Evolutionary conservation across 2,113 vertebrate species (phyloP), one percentile per base, ranked within the genome.

Genomic region (Prunella fulvescens): DNA sequence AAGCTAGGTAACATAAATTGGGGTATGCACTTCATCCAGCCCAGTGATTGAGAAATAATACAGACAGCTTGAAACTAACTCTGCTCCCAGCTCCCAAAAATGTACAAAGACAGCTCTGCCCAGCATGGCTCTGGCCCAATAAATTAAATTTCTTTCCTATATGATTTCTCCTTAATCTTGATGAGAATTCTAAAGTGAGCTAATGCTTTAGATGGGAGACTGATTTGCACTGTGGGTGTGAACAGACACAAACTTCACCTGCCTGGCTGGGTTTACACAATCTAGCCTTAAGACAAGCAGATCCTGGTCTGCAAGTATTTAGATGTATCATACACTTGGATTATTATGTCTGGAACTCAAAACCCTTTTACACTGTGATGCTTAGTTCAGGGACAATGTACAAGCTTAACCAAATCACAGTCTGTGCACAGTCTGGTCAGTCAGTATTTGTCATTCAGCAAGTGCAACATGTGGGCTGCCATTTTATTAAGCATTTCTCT

Each of bases 311-410:
- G 81, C 31, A 25, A n/a, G 48, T 39, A 92, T 48, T 81, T 86
- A 35, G 31, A 85, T 95, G 70, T 93, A 86, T 96, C 76, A 39
- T 89, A 89, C 14, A 84, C 50, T 78, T 79, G 76, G 97, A 97
- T 98, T 98, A 96, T 96, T 90, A 73, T 97, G 98, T 98, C 98
- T 98, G 95, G 91, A 97, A 97, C 93, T 97, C 31, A 47, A 98
- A 97, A 96, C 62, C 86, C 37, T 50, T 93, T 47, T 90, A 86
- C 40, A 64, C 87, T 78, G 60, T 81, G 95, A 92, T 96, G 92
- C 79, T 96, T 86, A 90, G 62, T 93, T 98, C 97, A 98, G 94
- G 97, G 98, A 95, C 97, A 96, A 40, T 6, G 86, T 28, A 87
- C 97, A 96, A 97, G 33, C 48, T 47, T 61, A 81, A 42, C 13